These are phyloP conservation scores for Cephus nigrinus DNA, from an alignment of 2,888 invertebrate species.

Conservation along the genomic window DNA sequence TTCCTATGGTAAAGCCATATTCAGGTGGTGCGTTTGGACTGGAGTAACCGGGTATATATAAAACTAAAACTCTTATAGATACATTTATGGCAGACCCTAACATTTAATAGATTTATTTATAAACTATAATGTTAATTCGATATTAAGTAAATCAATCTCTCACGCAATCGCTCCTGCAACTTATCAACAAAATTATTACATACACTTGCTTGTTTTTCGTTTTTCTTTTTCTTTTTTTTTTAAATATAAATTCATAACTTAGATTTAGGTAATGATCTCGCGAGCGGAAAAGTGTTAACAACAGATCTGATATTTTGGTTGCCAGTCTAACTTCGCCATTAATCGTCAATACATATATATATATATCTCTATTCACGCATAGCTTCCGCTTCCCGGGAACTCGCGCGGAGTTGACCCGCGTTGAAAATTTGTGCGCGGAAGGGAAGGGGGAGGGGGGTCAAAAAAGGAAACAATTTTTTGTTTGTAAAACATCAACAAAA, in stretches of 20 bases:
- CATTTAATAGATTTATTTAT: constrained; percentile 40
- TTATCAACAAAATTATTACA: constrained; percentile 44
- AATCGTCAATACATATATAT: not conserved
- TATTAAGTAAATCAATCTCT: constrained; percentile 62
- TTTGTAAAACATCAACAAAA: not conserved
- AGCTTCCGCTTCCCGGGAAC: not conserved
- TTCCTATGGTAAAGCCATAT: no score
- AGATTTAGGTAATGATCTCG: constrained; percentile 46
- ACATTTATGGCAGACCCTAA: constrained; percentile 58
- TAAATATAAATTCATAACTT: constrained; percentile 40
- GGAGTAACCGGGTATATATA: not conserved
- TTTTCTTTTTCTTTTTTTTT: constrained; percentile 30
- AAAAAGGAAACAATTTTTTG: not conserved
- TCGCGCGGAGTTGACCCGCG: not conserved
- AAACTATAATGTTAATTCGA: constrained; percentile 40
- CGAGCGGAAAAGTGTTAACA: constrained; percentile 44
- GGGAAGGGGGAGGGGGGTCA: not conserved
- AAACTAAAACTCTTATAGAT: constrained; percentile 42
- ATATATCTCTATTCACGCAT: not conserved
- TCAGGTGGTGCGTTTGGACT: no score
- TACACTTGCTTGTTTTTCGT: constrained; percentile 36
- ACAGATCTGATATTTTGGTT: constrained; percentile 34
- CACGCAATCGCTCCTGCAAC: constrained; percentile 47
- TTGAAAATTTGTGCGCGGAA: not conserved
- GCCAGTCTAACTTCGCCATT: not conserved